phyloP scores from a whole-genome alignment of 2,888 invertebrate genomes.

The Alsophila aescularia region DNA sequence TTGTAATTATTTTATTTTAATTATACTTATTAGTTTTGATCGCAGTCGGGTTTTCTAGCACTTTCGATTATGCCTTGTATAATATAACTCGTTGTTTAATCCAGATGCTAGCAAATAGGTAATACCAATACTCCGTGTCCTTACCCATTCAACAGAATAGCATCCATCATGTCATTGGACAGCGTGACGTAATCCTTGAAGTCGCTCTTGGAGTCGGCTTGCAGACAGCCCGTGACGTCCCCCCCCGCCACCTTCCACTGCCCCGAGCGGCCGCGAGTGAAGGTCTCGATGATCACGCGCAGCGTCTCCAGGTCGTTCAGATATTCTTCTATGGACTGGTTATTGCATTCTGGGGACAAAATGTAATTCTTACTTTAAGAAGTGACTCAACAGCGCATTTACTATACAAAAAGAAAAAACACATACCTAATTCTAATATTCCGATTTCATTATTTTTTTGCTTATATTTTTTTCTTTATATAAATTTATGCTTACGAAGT shows the following conservation, averaged over 20 bases:
- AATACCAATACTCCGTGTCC: conserved; percentile 21
- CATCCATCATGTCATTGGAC: conserved; percentile 85
- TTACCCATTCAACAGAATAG: conserved; percentile 90
- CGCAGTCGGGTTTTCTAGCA: no score
- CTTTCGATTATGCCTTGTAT: no score
- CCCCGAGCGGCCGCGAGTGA: conserved; percentile 77
- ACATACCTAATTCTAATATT: no score
- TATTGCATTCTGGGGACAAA: conserved; percentile 79
- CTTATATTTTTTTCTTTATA: no score
- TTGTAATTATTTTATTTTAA: no score
- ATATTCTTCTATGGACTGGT: conserved; percentile 84
- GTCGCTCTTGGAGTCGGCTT: conserved; percentile 80
- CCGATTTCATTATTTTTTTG: no score
- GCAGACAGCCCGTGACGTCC: conserved; percentile 82
- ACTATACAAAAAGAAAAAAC: no score
- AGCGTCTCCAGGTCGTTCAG: conserved; percentile 86
- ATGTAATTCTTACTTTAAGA: no score
- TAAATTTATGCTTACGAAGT: no score
- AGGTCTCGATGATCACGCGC: conserved; percentile 87
- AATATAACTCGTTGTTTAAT: no score
- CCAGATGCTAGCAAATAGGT: background rate
- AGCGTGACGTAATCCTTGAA: conserved; percentile 82
- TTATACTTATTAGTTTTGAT: no score
- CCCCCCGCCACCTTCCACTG: conserved; percentile 86
- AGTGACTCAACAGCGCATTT: no score